These are phyloP conservation scores for Abrostola tripartita DNA, from an alignment of 2,888 invertebrate species.

Conservation along the genomic window DNA sequence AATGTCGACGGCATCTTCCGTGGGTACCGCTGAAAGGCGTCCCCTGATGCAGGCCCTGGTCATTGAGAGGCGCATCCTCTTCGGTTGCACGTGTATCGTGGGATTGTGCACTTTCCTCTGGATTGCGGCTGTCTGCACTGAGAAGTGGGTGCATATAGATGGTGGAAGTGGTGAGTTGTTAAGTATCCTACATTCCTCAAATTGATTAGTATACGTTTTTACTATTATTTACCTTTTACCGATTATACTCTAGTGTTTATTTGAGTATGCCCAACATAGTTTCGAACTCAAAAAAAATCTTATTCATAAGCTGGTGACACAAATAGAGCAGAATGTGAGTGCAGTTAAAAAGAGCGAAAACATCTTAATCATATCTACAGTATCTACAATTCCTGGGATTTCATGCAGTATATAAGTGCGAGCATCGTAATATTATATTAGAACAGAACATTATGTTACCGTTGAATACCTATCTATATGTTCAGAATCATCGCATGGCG, in stretches of 20 bases:
- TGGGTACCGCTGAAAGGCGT: constrained; percentile 89
- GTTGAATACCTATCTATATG: constrained; percentile 3
- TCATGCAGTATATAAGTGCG: no score
- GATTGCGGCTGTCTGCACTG: constrained; percentile 92
- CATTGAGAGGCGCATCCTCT: constrained; percentile 91
- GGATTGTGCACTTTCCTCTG: constrained; percentile 91
- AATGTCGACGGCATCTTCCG: constrained; percentile 90
- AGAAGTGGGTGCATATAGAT: constrained; percentile 91
- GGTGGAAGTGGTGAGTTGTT: constrained; percentile 74
- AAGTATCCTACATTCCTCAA: not conserved
- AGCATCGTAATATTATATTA: no score
- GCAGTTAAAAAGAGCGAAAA: no score
- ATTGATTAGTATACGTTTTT: no score
- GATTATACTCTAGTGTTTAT: no score
- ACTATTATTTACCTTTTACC: no score
- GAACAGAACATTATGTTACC: not conserved
- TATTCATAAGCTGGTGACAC: no score
- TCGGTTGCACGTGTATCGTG: constrained; percentile 91
- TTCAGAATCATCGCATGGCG: constrained; percentile 2
- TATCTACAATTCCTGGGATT: no score
- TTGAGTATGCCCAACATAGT: no score
- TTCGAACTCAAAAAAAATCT: no score
- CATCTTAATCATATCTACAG: no score
- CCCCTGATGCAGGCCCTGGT: constrained; percentile 89
- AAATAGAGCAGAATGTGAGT: no score